These are phyloP conservation scores for Solenopsis fugax DNA, from an alignment of 1,140 invertebrate genomes.

Conservation along the genomic window DNA sequence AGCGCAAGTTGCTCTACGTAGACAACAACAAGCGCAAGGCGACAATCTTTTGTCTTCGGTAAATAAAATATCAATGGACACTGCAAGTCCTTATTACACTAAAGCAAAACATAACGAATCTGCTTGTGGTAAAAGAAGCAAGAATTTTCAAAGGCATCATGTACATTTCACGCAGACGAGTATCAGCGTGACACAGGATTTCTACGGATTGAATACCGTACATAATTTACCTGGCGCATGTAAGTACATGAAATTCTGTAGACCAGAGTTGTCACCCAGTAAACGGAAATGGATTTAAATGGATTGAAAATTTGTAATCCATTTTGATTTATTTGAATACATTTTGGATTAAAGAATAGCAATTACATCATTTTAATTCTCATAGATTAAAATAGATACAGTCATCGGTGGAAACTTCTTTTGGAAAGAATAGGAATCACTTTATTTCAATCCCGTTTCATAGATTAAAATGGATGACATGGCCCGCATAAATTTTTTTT, in stretches of 20 bases:
- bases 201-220: slow-evolving; percentile 77
- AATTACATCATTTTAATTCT: no score
- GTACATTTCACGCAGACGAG: slow-evolving; percentile 82
- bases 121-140: slow-evolving; percentile 63
- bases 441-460: no score
- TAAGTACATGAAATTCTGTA: slow-evolving; percentile 29
- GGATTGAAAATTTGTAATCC: no score
- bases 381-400: no score
- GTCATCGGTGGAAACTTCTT: no score
- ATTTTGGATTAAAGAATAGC: no score
- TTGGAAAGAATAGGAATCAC: no score
- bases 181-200: slow-evolving; percentile 82
- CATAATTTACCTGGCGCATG: slow-evolving; percentile 72
- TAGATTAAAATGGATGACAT: no score
- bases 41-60: slow-evolving; percentile 69
- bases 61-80: slow-evolving; percentile 39
- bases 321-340: no score
- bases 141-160: slow-evolving; percentile 88
- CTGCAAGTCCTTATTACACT: slow-evolving; percentile 26
- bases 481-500: no score
- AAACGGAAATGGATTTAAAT: no score
- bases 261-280: no score
- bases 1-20: slow-evolving; percentile 89
- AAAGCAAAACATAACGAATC: slow-evolving; percentile 47
- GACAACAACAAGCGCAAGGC: slow-evolving; percentile 89